These are phyloP conservation scores for Trachelipus rathkii DNA, from an alignment of 1,140 invertebrate genomes.

Conservation along the genomic window DNA sequence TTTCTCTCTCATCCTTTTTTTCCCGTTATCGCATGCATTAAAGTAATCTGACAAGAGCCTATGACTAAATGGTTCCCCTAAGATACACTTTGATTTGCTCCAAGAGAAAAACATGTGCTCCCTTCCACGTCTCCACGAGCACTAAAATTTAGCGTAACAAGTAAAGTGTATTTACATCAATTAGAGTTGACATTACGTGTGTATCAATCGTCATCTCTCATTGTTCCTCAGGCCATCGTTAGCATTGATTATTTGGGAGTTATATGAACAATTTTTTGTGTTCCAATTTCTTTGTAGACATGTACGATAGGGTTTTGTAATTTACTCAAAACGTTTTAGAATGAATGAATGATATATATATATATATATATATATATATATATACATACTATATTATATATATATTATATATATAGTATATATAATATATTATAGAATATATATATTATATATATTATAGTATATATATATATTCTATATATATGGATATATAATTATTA, in stretches of 20 bases:
- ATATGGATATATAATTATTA: no score
- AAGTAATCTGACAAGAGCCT: neutral
- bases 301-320: no score
- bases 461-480: no score
- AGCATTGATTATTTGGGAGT: constrained; percentile 8
- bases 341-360: no score
- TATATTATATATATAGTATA: no score
- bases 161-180: constrained; percentile 8
- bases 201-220: neutral
- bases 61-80: neutral
- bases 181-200: constrained; percentile 4
- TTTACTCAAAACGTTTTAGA: no score
- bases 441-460: no score
- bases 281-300: no score
- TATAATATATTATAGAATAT: no score
- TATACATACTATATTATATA: no score
- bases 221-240: neutral
- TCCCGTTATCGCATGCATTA: neutral
- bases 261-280: neutral
- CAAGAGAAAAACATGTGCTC: neutral
- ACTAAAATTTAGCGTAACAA: constrained; percentile 13
- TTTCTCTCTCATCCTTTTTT: neutral
- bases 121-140: constrained; percentile 3
- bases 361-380: no score
- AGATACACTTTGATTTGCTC: constrained; percentile 12